Conservation (phyloP, 2,888 invertebrate species). For the Microctonus hyperodae region DNA sequence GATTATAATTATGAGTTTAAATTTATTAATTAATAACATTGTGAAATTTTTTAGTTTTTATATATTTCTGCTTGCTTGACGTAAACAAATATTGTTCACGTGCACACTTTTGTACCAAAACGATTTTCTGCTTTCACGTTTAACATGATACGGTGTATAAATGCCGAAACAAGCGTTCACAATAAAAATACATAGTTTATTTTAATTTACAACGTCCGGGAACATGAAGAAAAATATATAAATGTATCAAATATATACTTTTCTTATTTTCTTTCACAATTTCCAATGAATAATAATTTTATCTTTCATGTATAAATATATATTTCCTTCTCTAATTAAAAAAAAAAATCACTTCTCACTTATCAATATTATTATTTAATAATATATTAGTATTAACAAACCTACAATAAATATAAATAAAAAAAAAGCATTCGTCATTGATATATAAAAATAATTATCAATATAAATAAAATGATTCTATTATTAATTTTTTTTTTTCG, state of each 20-base stretch:
- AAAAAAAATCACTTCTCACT: too few species aligned
- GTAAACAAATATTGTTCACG: background rate
- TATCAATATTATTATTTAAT: too few species aligned
- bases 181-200: constrained; percentile 9
- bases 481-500: constrained; percentile 27
- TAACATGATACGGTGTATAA: constrained; percentile 12
- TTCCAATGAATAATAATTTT: background rate
- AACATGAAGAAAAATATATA: background rate
- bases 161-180: background rate
- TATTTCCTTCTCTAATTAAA: too few species aligned
- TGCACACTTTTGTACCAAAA: background rate
- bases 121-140: constrained; percentile 11
- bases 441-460: background rate
- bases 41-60: background rate
- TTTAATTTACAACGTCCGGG: constrained; percentile 7
- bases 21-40: background rate
- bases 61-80: background rate
- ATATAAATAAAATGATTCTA: constrained; percentile 6
- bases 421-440: too few species aligned
- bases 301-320: background rate
- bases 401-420: too few species aligned
- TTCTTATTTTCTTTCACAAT: background rate
- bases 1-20: too few species aligned
- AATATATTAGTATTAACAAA: too few species aligned
- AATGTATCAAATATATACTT: background rate